These are phyloP conservation scores for Drosophila insularis DNA, from an alignment of 1,140 invertebrate species.

Conservation along the genomic window DNA sequence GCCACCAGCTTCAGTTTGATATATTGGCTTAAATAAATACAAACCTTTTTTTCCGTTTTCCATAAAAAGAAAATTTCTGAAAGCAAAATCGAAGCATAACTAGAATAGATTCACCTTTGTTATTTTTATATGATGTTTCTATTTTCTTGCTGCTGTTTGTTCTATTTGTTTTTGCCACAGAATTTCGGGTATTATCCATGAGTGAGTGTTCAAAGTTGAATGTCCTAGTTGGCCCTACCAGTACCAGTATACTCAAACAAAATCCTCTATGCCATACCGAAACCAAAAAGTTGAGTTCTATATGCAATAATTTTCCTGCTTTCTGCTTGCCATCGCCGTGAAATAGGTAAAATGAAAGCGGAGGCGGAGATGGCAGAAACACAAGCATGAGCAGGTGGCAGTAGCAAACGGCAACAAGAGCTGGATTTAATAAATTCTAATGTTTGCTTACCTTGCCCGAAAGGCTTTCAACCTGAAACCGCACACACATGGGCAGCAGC, in stretches of 20 bases:
- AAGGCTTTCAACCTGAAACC: constrained; percentile 70
- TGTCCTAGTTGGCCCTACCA: constrained; percentile 22
- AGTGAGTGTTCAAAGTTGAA: constrained; percentile 53
- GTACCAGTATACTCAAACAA: neutral
- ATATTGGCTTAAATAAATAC: no score
- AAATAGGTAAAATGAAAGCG: constrained; percentile 10
- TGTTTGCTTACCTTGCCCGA: constrained; percentile 75
- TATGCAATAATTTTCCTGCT: constrained; percentile 70
- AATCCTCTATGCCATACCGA: neutral
- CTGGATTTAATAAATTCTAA: constrained; percentile 78
- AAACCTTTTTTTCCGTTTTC: no score
- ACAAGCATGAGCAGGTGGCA: neutral
- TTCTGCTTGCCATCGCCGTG: constrained; percentile 13
- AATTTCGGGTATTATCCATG: constrained; percentile 61
- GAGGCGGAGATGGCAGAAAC: neutral
- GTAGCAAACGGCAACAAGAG: constrained; percentile 27
- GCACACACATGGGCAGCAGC: constrained; percentile 25
- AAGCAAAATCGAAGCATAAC: neutral
- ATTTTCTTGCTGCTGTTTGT: constrained; percentile 24
- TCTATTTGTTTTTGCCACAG: constrained; percentile 55
- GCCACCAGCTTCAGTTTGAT: no score
- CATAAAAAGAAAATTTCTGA: no score
- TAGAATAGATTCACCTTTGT: neutral
- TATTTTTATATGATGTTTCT: constrained; percentile 10
- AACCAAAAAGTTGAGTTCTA: constrained; percentile 59